Percentiles rank a stretch among this genome's conserved stretches.
Conservation (phyloP, 2,113 vertebrate genomes). For the Lasiurus cinereus region DNA sequence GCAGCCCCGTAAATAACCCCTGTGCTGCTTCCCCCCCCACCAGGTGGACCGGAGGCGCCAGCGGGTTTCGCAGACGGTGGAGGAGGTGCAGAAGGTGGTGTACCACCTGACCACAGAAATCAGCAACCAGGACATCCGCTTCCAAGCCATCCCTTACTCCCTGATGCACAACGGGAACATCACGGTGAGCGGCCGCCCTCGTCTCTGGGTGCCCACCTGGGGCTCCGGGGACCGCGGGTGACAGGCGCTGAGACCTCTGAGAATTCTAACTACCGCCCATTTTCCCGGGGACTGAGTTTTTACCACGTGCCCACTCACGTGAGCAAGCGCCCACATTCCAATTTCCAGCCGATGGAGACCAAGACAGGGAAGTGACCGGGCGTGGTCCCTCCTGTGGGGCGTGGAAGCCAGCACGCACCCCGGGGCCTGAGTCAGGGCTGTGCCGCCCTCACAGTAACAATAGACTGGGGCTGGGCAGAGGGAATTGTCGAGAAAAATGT, state of each 20-base stretch:
- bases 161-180: conserved; percentile 89
- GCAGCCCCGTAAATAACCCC: background rate
- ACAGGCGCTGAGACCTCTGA: background rate
- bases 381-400: background rate
- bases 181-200: conserved; percentile 83
- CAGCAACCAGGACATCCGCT: conserved; percentile 89
- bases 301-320: background rate
- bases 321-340: rapidly evolving
- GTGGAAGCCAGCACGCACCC: background rate
- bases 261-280: background rate
- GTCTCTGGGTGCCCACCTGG: background rate
- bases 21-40: background rate
- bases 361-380: background rate
- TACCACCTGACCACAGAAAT: conserved; percentile 88
- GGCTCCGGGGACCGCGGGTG: rapidly evolving
- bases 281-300: background rate
- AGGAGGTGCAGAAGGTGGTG: conserved; percentile 90
- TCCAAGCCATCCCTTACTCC: conserved; percentile 90
- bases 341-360: background rate
- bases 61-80: conserved; percentile 87
- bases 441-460: too few relatives aligned
- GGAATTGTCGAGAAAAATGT: background rate
- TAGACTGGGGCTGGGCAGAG: background rate
- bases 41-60: conserved; percentile 88
- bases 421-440: background rate